phyloP scores from a whole-genome alignment of 2,888 invertebrate species.

The Petrolisthes cinctipes region DNA sequence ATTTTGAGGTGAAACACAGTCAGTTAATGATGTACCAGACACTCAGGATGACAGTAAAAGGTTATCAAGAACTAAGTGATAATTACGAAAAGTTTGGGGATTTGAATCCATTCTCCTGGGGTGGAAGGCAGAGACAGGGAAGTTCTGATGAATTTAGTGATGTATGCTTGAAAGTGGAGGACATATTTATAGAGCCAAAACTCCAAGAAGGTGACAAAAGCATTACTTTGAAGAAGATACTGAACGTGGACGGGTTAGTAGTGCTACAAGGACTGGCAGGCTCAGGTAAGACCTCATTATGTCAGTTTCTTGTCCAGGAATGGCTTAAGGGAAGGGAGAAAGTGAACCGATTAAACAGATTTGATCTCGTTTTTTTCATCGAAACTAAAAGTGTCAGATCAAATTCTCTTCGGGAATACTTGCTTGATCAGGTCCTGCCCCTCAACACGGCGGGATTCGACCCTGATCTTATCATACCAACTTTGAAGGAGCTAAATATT shows the following conservation, averaged over 20 bases:
- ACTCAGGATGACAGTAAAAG: conserved; percentile 22
- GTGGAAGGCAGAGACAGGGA: background rate
- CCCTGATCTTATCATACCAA: conserved; percentile 32
- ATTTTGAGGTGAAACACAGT: background rate
- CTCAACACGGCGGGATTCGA: conserved; percentile 20
- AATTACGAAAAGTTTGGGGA: conserved; percentile 25
- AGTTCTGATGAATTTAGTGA: background rate
- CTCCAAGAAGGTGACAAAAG: conserved; percentile 15
- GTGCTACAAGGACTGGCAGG: conserved; percentile 41
- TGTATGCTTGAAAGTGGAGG: conserved; percentile 9
- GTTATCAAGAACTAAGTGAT: conserved; percentile 24
- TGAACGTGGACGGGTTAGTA: background rate
- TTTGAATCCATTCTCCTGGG: conserved; percentile 34
- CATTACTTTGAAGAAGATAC: conserved; percentile 18
- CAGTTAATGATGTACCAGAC: conserved; percentile 1
- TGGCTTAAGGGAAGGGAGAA: conserved; percentile 29
- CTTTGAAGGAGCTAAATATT: conserved; percentile 38
- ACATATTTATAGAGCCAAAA: conserved; percentile 33
- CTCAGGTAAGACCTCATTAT: conserved; percentile 41
- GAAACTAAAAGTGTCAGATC: conserved; percentile 30
- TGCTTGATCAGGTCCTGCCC: conserved; percentile 37
- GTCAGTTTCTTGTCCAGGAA: conserved; percentile 32
- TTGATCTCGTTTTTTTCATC: conserved; percentile 37
- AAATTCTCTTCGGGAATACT: conserved; percentile 32
- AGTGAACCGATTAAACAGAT: background rate